Evolutionary conservation across 1,140 invertebrate species (phyloP), one percentile per base, ranked within the genome.

Genomic region (Sarcophaga bullata): DNA sequence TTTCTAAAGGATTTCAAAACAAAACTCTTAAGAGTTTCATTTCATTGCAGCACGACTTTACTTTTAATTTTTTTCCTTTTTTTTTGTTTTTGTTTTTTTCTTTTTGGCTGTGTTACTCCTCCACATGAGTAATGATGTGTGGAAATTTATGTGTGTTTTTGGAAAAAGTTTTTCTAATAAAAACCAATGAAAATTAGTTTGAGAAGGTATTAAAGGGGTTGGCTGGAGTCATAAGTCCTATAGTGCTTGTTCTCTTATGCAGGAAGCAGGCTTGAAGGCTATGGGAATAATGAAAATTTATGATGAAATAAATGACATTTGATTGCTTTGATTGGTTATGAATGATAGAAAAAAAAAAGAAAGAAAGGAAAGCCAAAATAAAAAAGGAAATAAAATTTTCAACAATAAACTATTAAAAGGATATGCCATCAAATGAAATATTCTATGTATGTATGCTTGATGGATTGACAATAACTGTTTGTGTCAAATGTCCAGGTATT

Each of bases 51-150:
- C 25, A 37, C 25, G 25, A 37, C 25, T 37, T 37, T 37, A 37
- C 25, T 37, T 37, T 37, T 37, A 37, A 37, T 37, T 37, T 37
- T 37, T 4, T 37, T 37, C 4, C 4, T 37, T 2, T 37, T 37
- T 37, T 37, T 37, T 37, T 37, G n/a, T 37, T 37, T 37, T 37
- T 37, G 4, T 37, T 37, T 37, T 37, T 37, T 37, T 37, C 4
- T 37, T 2, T 1, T 37, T 37, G 1, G 25, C 25, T 37, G 25
- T 37, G 25, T 19, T 5, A 50, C 75, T 52, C 75, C 48, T 48
- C 50, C 75, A 76, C 73, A 78, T 78, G 75, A 78, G 48, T 78
- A 78, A 78, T 50, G 75, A 78, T 78, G 75, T 78, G 75, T 78
- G 75, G 75, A 78, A 78, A 78, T 78, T 78, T 78, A 78, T 78